Conservation (phyloP, 2,888 invertebrate genomes). For the Pantelozetes paolii region DNA sequence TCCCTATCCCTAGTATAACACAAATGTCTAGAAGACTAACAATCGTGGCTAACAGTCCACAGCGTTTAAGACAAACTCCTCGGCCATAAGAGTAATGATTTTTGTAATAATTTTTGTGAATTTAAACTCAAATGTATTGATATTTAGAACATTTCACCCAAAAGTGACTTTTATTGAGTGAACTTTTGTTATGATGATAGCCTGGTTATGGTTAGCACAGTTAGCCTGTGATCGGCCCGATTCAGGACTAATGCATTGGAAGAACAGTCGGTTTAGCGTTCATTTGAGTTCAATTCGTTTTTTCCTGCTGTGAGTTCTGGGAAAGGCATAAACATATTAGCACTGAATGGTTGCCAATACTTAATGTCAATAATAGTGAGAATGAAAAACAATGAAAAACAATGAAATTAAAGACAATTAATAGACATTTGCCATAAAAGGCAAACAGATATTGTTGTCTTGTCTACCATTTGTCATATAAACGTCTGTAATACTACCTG, state of each 20-base stretch:
- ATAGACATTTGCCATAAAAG: too few species aligned
- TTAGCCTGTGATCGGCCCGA: background rate
- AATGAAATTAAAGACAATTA: too few species aligned
- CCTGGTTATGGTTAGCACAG: slow-evolving; percentile 30
- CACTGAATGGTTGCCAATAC: background rate
- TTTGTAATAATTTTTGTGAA: background rate
- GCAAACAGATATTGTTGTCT: too few species aligned
- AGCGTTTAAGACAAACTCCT: background rate
- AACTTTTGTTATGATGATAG: slow-evolving; percentile 30
- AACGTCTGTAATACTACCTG: too few species aligned
- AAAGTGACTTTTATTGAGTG: background rate
- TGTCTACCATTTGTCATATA: too few species aligned
- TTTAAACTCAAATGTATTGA: slow-evolving; percentile 10
- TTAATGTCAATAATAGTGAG: too few species aligned
- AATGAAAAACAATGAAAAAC: too few species aligned
- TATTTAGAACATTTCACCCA: slow-evolving; percentile 20
- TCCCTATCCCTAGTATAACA: background rate
- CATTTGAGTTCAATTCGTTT: background rate
- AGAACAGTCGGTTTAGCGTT: background rate
- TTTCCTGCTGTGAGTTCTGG: slow-evolving; percentile 35
- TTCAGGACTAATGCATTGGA: background rate
- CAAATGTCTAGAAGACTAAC: too few species aligned
- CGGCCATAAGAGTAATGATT: slow-evolving; percentile 10
- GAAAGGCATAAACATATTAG: background rate
- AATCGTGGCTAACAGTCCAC: background rate